Evolutionary conservation across 2,113 vertebrate genomes (phyloP), one percentile per base, ranked within the genome.

Genomic region (Tychaedon coryphoeus): DNA sequence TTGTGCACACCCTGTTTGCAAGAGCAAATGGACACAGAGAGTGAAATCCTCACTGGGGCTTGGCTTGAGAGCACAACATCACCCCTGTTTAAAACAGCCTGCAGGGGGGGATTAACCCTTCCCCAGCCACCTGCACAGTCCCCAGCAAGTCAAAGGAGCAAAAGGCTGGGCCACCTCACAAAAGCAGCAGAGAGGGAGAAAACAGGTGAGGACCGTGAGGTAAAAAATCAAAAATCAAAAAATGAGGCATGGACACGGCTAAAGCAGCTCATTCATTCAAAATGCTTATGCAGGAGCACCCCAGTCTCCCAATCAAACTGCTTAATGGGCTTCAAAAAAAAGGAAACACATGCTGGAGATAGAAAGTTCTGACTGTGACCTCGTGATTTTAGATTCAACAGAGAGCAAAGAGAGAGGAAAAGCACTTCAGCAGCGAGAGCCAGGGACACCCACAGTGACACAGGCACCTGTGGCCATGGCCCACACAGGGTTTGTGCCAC

Each of bases 11-110:
- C 10, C 3, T 0, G 6, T 12, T 15, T 19, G 78, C 54, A 25
- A 15, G 26, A 54, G 57, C 13, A 0, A 6, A 45, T 45, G 7
- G 61, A 10, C 58, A 25, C 2, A 0, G 51, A 25, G 65, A 12
- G 51, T 1, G 33, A 53, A 91, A 73, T 13, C 23, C 33, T 24
- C 3, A 0, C 73, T 5, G 11, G 14, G 48, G 54, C 71, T 76
- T 34, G 3, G 3, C 19, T 29, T 15, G 23, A 19, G 22, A 75
- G 50, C 22, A 31, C 4, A 12, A 28, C 43, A 25, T 12, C 23
- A 7, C 8, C 15, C 9, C 25, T 16, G 26, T 4, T 12, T 19
- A 5, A 42, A 5, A 19, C 26, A 14, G 2, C 42, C 14, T 31
- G 8, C 14, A 19, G 7, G 9, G 40, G 23, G 25, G 7, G 4